phyloP scores from a whole-genome alignment of 2,888 invertebrate species.

The Pristionchus fissidentatus region DNA sequence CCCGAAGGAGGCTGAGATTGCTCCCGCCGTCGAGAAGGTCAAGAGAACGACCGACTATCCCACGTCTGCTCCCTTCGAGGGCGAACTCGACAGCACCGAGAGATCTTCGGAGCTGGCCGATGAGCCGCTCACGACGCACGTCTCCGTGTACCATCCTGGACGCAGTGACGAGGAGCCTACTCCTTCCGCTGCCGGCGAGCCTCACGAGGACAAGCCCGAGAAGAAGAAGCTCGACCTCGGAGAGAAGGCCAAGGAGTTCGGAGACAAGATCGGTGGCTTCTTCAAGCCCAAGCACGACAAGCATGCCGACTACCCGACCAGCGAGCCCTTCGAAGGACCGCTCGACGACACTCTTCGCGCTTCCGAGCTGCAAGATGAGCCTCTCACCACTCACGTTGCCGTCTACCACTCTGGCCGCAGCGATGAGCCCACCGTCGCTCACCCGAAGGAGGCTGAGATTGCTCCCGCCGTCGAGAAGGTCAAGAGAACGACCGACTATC shows the following conservation, averaged over 20 bases:
- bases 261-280: constrained; percentile 27
- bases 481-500: background rate
- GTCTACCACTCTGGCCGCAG: constrained; percentile 33
- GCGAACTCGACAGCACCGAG: background rate
- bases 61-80: background rate
- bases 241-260: constrained; percentile 24
- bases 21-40: background rate
- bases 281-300: constrained; percentile 19
- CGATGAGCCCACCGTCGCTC: background rate
- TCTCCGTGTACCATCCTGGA: background rate
- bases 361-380: constrained; percentile 3
- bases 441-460: background rate
- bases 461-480: background rate
- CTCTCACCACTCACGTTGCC: constrained; percentile 9
- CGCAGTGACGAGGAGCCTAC: background rate
- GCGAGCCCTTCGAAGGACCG: constrained; percentile 23
- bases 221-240: constrained; percentile 39
- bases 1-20: background rate
- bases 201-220: constrained; percentile 17
- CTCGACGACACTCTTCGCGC: background rate
- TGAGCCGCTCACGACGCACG: background rate
- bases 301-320: constrained; percentile 27
- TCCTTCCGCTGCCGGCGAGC: background rate
- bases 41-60: background rate
- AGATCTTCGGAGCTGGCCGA: background rate